Evolutionary conservation across 2,888 invertebrate species (phyloP).

Genomic region (Leptinotarsa peninsularis): DNA sequence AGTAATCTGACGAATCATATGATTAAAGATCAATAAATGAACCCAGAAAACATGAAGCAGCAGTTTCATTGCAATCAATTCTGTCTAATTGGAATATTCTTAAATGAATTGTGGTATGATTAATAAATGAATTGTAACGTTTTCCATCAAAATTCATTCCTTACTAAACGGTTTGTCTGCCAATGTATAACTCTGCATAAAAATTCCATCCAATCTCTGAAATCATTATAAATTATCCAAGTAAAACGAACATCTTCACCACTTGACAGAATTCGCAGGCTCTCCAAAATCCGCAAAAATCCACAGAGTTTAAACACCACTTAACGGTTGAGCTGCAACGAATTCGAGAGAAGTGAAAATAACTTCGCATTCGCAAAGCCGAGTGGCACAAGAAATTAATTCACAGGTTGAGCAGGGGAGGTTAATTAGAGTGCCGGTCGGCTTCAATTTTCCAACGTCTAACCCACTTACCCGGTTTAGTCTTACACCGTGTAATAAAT

Average conservation of each 20-base stretch:
- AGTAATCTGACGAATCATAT: no score
- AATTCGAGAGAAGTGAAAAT: slow-evolving; percentile 1
- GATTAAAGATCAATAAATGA: no score
- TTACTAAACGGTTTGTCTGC: no score
- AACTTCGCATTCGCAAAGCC: neutral
- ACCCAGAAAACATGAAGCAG: no score
- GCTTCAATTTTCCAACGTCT: slow-evolving; percentile 5
- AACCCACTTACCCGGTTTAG: slow-evolving; percentile 5
- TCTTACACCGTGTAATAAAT: slow-evolving; percentile 2
- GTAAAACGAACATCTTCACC: slow-evolving; percentile 1
- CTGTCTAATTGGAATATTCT: no score
- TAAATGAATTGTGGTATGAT: no score
- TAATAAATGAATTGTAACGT: no score
- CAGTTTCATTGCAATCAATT: no score
- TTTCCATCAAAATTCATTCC: no score
- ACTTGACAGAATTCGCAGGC: neutral
- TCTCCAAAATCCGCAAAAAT: neutral
- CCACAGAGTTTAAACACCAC: neutral
- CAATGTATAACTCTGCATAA: neutral
- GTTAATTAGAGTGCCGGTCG: slow-evolving; percentile 1
- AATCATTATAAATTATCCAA: neutral
- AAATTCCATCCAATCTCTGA: neutral
- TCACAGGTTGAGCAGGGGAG: neutral
- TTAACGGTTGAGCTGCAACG: neutral
- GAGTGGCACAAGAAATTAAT: slow-evolving; percentile 5